Evolutionary conservation across 2,797 vertebrate species (phyloP).

Genomic region (Eulemur mongoz): DNA sequence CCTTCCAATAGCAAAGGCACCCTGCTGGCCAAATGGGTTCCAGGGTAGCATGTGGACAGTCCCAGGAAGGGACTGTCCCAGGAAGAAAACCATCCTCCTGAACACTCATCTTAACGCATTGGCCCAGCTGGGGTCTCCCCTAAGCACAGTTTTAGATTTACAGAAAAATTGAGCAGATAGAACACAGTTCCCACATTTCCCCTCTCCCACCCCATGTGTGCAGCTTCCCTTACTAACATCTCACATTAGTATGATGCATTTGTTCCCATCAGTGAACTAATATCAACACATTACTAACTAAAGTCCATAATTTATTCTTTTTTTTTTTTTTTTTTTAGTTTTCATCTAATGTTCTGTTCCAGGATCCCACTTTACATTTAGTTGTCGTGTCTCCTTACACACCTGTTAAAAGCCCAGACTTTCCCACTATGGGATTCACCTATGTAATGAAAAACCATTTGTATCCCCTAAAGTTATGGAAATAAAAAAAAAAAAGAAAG

Average conservation of each 20-base stretch:
- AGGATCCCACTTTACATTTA: background rate
- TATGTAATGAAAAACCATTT: background rate
- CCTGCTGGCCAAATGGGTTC: background rate
- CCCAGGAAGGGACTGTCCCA: no score
- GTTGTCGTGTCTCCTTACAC: background rate
- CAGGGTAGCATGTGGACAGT: background rate
- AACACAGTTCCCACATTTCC: background rate
- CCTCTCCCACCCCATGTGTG: background rate
- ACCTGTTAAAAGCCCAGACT: background rate
- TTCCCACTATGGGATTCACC: background rate
- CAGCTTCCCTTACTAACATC: background rate
- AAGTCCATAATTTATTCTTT: background rate
- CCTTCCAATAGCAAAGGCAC: background rate
- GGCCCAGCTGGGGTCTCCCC: background rate
- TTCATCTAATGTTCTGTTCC: background rate
- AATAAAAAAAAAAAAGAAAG: background rate
- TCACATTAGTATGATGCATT: background rate
- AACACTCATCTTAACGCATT: background rate
- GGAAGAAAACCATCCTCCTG: background rate
- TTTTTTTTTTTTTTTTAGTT: background rate
- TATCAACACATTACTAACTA: background rate
- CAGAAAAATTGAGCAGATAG: background rate
- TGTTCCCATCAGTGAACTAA: background rate
- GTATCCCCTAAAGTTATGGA: background rate
- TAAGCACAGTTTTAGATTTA: background rate